phyloP scores from a whole-genome alignment of 2,113 vertebrate species.

The Cyanoliseus patagonus region DNA sequence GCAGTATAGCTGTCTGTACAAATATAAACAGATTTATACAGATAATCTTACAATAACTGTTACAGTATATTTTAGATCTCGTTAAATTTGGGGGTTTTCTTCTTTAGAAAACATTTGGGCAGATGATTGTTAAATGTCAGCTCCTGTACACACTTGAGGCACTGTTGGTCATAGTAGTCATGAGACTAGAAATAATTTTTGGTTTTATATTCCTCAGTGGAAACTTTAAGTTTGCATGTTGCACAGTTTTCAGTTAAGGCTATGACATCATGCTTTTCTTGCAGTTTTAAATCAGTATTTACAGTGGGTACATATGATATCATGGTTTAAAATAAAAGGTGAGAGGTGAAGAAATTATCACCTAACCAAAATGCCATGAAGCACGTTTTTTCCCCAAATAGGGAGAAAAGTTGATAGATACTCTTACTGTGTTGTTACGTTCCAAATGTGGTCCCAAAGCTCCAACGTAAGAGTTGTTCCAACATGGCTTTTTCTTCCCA shows the following conservation, averaged over 20 bases:
- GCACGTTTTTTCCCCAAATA: neutral
- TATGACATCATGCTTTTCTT: neutral
- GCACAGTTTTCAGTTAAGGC: neutral
- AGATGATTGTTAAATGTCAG: neutral
- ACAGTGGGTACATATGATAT: neutral
- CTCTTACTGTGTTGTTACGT: neutral
- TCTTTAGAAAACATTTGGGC: neutral
- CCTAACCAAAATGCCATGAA: neutral
- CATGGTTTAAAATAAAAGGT: neutral
- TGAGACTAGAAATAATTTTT: neutral
- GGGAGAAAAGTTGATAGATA: neutral
- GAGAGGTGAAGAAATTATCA: neutral
- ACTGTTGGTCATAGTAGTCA: neutral
- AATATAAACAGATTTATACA: neutral
- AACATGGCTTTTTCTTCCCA: accelerated
- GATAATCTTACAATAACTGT: neutral
- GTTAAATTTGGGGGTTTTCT: neutral
- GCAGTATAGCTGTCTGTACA: neutral
- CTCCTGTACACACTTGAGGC: neutral
- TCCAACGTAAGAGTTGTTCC: neutral
- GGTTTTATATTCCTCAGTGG: neutral
- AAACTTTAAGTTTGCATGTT: neutral
- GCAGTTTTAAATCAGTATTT: neutral
- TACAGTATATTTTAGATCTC: neutral
- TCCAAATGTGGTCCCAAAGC: neutral